Evolutionary conservation across 2,888 invertebrate species (phyloP).

Genomic region (Falcaria lacertinaria): DNA sequence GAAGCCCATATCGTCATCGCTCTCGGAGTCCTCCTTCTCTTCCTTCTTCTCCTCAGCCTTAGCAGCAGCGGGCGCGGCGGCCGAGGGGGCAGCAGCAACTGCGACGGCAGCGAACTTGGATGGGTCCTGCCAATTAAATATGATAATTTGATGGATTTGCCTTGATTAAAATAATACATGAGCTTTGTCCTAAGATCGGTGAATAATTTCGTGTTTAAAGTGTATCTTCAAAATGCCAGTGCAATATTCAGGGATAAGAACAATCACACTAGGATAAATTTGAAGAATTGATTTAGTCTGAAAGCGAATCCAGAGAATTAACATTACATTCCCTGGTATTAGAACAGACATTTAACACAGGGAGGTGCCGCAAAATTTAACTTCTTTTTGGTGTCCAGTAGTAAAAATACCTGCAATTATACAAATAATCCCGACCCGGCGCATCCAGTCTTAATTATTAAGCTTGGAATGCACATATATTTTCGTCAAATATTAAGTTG

Average conservation of each 20-base stretch:
- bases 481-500: too few species aligned
- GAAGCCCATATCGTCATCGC: slow-evolving; percentile 98
- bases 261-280: slow-evolving; percentile 64
- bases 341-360: slow-evolving; percentile 62
- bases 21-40: slow-evolving; percentile 89
- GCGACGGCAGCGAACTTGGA: slow-evolving; percentile 90
- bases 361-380: too few species aligned
- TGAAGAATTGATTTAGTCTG: slow-evolving; percentile 56
- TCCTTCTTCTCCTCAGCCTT: slow-evolving; percentile 86
- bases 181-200: too few species aligned
- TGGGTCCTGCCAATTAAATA: slow-evolving; percentile 88
- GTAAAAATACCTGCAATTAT: too few species aligned
- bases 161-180: too few species aligned
- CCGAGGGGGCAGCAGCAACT: slow-evolving; percentile 82
- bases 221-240: slow-evolving; percentile 66
- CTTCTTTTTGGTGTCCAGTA: too few species aligned
- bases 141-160: too few species aligned
- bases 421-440: too few species aligned
- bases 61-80: slow-evolving; percentile 81
- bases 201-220: background rate
- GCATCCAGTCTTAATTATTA: too few species aligned
- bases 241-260: slow-evolving; percentile 34
- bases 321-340: slow-evolving; percentile 40
- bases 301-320: slow-evolving; percentile 55
- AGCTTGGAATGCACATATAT: too few species aligned